phyloP scores from a whole-genome alignment of 2,888 invertebrate species.

The Fragum sueziense region DNA sequence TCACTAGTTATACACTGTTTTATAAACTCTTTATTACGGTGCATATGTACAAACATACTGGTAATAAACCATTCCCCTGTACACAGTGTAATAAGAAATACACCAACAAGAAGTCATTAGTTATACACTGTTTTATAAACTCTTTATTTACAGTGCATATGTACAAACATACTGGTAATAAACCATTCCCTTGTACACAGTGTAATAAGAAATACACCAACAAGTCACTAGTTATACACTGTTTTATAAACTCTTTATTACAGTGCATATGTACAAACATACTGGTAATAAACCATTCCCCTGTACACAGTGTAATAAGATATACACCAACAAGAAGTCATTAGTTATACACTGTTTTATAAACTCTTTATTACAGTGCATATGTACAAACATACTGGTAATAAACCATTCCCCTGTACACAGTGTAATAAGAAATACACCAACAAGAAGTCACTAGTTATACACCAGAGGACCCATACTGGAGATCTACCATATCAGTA shows the following conservation, averaged over 20 bases:
- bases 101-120: too few species aligned
- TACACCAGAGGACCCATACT: constrained; percentile 76
- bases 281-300: constrained; percentile 91
- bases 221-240: too few species aligned
- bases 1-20: too few species aligned
- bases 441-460: constrained; percentile 72
- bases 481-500: constrained; percentile 82
- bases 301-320: constrained; percentile 80
- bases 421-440: constrained; percentile 79
- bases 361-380: constrained; percentile 84
- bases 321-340: constrained; percentile 79
- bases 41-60: too few species aligned
- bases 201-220: too few species aligned
- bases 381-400: constrained; percentile 98
- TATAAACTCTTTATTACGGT: too few species aligned
- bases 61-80: too few species aligned
- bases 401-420: constrained; percentile 86
- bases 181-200: too few species aligned
- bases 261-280: constrained; percentile 96
- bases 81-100: too few species aligned
- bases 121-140: too few species aligned
- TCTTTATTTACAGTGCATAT: too few species aligned
- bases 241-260: constrained; percentile 23
- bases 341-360: constrained; percentile 79
- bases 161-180: too few species aligned